Conservation (phyloP, 2,888 invertebrate species). For the Xanthorhoe designata region DNA sequence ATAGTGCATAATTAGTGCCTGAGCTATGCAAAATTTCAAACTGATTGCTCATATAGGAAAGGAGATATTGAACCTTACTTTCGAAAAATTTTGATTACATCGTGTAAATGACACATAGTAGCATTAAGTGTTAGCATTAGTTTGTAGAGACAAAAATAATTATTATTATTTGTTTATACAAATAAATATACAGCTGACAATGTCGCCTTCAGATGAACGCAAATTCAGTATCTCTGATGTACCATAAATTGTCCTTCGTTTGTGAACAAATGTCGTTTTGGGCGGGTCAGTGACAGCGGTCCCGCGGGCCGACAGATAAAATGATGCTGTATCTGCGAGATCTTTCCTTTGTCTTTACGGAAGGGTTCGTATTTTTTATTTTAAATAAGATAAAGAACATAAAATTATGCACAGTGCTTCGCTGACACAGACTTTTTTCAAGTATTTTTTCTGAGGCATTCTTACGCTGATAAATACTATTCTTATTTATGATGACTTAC, state of each 20-base stretch:
- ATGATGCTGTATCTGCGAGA: constrained; percentile 30
- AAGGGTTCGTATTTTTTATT: constrained; percentile 1
- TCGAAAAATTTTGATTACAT: too few species aligned
- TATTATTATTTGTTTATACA: too few species aligned
- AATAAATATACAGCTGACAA: too few species aligned
- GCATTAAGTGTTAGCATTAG: too few species aligned
- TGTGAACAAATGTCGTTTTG: constrained; percentile 21
- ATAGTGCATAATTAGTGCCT: too few species aligned
- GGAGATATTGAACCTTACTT: too few species aligned
- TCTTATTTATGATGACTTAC: too few species aligned
- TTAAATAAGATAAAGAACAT: not conserved
- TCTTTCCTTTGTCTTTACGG: constrained; percentile 18
- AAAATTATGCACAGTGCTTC: not conserved
- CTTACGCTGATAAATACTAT: too few species aligned
- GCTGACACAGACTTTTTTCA: not conserved
- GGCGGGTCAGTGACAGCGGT: constrained; percentile 32
- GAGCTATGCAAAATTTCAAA: too few species aligned
- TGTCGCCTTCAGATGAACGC: constrained; percentile 13
- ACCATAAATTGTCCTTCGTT: constrained; percentile 30
- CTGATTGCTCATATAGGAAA: too few species aligned
- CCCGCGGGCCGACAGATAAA: constrained; percentile 27
- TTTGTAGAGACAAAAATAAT: too few species aligned
- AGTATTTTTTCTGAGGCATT: not conserved
- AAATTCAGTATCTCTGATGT: constrained; percentile 21
- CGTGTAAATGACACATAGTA: too few species aligned